Percentiles rank a stretch among this genome's conserved stretches.
Conservation (phyloP, 2,797 vertebrate species). For the Xenentodon cancila region DNA sequence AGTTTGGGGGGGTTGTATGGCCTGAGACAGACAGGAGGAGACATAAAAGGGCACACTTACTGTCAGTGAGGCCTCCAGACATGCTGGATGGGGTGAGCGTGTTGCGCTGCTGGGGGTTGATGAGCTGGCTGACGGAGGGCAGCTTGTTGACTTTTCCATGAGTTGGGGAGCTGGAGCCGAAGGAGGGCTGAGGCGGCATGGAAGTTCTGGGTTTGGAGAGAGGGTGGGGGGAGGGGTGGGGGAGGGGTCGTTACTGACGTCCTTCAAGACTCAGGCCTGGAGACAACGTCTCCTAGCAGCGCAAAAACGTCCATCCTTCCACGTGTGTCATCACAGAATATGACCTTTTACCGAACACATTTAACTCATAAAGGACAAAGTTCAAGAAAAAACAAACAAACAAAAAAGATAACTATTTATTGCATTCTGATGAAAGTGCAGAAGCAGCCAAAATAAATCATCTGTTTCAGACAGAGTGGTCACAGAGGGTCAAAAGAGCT, state of each 20-base stretch:
- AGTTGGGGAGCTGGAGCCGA: slow-evolving; percentile 90
- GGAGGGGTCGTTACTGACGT: slow-evolving; percentile 44
- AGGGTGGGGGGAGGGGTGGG: slow-evolving; percentile 37
- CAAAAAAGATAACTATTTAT: slow-evolving; percentile 76
- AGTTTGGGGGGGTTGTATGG: background rate
- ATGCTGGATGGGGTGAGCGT: slow-evolving; percentile 94
- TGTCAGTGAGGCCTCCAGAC: slow-evolving; percentile 91
- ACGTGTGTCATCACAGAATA: background rate
- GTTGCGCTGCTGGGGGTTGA: slow-evolving; percentile 98
- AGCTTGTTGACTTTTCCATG: slow-evolving; percentile 98
- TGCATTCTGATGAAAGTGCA: slow-evolving; percentile 74
- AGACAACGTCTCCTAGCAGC: background rate
- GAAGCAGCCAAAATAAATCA: slow-evolving; percentile 59
- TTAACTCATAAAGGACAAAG: background rate
- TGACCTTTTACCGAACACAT: background rate
- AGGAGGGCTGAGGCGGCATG: slow-evolving; percentile 89
- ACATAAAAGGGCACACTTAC: slow-evolving; percentile 82
- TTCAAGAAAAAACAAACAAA: slow-evolving; percentile 24
- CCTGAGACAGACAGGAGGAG: slow-evolving; percentile 45
- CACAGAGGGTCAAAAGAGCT: slow-evolving; percentile 35
- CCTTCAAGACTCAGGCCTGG: slow-evolving; percentile 31
- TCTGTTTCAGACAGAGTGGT: slow-evolving; percentile 76
- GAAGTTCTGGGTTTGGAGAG: slow-evolving; percentile 84
- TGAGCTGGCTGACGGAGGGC: slow-evolving; percentile 98
- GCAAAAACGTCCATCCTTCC: background rate